Evolutionary conservation across 92 coral and sea anemone genomes (phyloP).

Genomic region (Porites divaricata): DNA sequence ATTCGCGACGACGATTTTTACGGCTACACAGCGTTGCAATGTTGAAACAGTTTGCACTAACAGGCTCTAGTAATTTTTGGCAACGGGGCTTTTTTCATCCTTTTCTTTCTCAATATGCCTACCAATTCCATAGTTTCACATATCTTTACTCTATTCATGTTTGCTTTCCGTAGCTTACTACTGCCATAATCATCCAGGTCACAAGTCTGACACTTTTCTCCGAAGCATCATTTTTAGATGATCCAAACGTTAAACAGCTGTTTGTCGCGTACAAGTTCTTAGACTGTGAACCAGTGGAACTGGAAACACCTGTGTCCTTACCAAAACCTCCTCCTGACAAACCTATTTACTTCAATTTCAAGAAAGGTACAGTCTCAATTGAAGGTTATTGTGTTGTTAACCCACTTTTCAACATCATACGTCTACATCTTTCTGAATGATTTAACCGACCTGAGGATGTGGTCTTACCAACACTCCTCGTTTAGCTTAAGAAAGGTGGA

Average conservation of each 20-base stretch:
- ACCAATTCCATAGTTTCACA: no score
- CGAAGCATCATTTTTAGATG: conserved; percentile 70
- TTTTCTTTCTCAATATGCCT: no score
- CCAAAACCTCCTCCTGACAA: conserved; percentile 87
- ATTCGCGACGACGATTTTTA: no score
- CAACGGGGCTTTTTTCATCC: no score
- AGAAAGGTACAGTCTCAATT: conserved; percentile 69
- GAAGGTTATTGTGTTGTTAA: background rate
- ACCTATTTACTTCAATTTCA: conserved; percentile 87
- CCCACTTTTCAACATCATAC: background rate
- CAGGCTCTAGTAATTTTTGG: no score
- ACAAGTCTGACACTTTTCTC: conserved; percentile 79
- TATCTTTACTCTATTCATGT: background rate
- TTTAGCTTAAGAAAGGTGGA: no score
- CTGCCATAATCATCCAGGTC: conserved; percentile 82
- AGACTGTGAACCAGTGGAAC: conserved; percentile 93
- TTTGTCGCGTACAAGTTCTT: conserved; percentile 91
- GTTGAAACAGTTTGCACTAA: no score
- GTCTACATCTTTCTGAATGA: background rate
- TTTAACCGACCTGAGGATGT: no score
- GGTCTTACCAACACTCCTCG: no score
- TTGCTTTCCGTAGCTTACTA: conserved; percentile 54
- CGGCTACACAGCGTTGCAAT: no score
- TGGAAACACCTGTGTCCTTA: conserved; percentile 94
- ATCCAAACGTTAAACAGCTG: conserved; percentile 76